phyloP scores from a whole-genome alignment of 2,113 vertebrate species.

The Scalopus aquaticus region DNA sequence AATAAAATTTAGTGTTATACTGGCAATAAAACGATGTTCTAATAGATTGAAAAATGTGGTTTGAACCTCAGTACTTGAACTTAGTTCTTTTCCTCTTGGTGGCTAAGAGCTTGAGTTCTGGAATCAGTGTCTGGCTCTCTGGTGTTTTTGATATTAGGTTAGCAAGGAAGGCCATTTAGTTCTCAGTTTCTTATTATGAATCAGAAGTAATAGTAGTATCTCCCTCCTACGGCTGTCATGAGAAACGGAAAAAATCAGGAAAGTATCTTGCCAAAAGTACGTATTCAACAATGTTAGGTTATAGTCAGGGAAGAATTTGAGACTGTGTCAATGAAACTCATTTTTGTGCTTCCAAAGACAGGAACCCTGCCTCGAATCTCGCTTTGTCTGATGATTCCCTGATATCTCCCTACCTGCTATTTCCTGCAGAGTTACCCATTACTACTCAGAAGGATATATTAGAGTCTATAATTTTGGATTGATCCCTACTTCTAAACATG shows the following conservation, averaged over 20 bases:
- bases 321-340: not conserved
- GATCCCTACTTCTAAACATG: not conserved
- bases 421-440: not conserved
- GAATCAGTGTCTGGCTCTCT: not conserved
- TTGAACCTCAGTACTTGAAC: not conserved
- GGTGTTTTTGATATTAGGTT: not conserved
- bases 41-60: not conserved
- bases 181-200: not conserved
- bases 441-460: not conserved
- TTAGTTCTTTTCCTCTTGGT: not conserved
- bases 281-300: not conserved
- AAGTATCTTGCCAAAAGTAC: not conserved
- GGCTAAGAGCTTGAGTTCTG: not conserved
- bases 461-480: not conserved
- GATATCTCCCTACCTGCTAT: no score
- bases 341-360: not conserved
- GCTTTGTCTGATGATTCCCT: not conserved
- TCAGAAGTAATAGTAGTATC: not conserved
- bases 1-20: constrained; percentile 13
- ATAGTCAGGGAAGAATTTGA: not conserved
- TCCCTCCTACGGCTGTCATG: not conserved
- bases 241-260: not conserved
- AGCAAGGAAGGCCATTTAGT: not conserved
- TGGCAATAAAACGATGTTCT: not conserved
- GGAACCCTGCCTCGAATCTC: not conserved